Conservation (phyloP, 1,140 invertebrate species). For the Paracyclopina nana region DNA sequence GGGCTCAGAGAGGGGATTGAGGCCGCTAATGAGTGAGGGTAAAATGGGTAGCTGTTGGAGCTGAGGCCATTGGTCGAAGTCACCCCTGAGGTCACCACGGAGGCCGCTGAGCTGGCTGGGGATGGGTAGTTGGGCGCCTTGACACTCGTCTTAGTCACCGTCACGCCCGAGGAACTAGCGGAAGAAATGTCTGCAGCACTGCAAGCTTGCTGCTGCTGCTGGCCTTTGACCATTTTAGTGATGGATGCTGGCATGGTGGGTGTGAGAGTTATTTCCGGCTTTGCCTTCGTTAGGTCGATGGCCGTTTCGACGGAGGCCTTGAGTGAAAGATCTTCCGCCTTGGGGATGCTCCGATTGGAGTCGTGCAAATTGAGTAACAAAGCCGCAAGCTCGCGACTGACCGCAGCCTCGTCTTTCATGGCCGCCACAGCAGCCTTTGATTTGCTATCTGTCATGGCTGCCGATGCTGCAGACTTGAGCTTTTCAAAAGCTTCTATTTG, state of each 20-base stretch:
- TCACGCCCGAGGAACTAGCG: background rate
- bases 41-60: background rate
- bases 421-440: too few relatives aligned
- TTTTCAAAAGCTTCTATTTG: too few relatives aligned
- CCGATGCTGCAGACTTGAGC: too few relatives aligned
- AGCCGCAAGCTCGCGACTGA: constrained; percentile 14
- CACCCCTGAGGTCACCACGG: background rate
- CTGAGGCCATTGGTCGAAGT: background rate
- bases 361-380: constrained; percentile 12
- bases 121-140: too few relatives aligned
- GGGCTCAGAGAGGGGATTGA: background rate
- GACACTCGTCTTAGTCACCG: background rate
- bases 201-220: background rate
- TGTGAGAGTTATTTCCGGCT: background rate
- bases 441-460: too few relatives aligned
- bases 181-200: background rate
- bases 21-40: background rate
- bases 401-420: constrained; percentile 15
- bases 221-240: too few relatives aligned
- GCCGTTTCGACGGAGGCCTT: background rate
- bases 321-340: background rate
- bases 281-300: constrained; percentile 7
- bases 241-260: background rate
- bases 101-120: background rate
- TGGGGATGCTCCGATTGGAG: background rate